These are phyloP conservation scores for Chlorodrepanis virens DNA, from an alignment of 2,113 vertebrate genomes.

Conservation along the genomic window DNA sequence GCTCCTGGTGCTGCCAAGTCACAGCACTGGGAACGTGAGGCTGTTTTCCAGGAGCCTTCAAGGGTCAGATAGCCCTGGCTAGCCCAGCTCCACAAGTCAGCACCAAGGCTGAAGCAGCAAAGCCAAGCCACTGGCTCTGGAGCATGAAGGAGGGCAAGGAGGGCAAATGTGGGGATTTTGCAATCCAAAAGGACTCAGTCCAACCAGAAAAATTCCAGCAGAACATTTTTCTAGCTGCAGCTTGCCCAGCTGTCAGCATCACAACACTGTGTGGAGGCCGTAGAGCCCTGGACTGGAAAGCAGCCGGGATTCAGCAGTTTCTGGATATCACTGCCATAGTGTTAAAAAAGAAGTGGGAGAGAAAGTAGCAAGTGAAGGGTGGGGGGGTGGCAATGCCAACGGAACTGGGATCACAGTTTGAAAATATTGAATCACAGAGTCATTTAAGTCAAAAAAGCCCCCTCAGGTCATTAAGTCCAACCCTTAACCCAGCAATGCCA, in stretches of 20 bases:
- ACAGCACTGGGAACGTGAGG: accelerated
- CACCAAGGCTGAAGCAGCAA: background rate
- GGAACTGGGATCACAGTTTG: background rate
- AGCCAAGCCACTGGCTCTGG: background rate
- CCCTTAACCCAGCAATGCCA: background rate
- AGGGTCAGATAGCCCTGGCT: background rate
- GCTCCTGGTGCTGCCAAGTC: background rate
- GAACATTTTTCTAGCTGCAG: background rate
- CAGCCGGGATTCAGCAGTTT: accelerated
- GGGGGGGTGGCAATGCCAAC: accelerated
- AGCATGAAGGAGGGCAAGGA: background rate
- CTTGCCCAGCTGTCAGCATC: background rate
- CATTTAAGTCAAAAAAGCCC: background rate
- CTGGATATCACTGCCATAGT: background rate
- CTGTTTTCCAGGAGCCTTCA: background rate
- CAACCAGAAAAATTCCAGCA: background rate
- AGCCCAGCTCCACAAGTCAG: accelerated
- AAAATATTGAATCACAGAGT: background rate
- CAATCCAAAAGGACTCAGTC: background rate
- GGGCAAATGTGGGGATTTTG: background rate
- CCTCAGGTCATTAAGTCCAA: background rate
- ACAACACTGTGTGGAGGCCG: accelerated
- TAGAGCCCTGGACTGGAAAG: background rate
- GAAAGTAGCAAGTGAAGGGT: background rate
- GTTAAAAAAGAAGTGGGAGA: background rate